Percentiles rank a stretch among this genome's conserved stretches.
phyloP scores from a whole-genome alignment of 2,113 vertebrate species.

The Solea senegalensis region DNA sequence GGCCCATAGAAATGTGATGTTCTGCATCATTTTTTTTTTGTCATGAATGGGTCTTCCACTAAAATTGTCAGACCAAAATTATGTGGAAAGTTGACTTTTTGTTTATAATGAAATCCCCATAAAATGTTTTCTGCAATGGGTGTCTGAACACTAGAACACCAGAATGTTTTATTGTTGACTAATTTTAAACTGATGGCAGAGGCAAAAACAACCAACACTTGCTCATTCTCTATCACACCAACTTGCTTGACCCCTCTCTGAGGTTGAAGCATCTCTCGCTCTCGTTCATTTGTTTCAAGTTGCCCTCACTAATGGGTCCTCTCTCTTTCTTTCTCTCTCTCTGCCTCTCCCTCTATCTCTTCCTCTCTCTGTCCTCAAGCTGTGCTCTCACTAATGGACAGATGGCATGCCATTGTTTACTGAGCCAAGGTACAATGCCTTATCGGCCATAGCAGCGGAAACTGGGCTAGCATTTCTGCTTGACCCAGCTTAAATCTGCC shows the following conservation, averaged over 20 bases:
- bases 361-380: constrained; percentile 50
- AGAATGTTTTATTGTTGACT: too few species aligned
- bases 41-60: neutral
- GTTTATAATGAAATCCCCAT: too few species aligned
- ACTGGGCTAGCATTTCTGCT: constrained; percentile 81
- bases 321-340: constrained; percentile 39
- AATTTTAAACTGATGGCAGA: too few species aligned
- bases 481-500: constrained; percentile 78
- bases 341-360: constrained; percentile 13
- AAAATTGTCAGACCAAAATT: too few species aligned
- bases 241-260: constrained; percentile 52
- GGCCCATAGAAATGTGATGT: neutral
- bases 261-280: constrained; percentile 32
- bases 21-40: constrained; percentile 2
- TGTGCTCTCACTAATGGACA: constrained; percentile 78
- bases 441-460: constrained; percentile 80
- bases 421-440: constrained; percentile 83
- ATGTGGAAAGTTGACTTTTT: too few species aligned
- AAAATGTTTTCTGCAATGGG: too few species aligned
- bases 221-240: constrained; percentile 14
- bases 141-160: too few species aligned
- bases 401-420: constrained; percentile 83
- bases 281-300: constrained; percentile 60
- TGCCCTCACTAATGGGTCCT: constrained; percentile 65
- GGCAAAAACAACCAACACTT: neutral